Conservation (phyloP, 2,113 vertebrate genomes). For the Megaleporinus macrocephalus region DNA sequence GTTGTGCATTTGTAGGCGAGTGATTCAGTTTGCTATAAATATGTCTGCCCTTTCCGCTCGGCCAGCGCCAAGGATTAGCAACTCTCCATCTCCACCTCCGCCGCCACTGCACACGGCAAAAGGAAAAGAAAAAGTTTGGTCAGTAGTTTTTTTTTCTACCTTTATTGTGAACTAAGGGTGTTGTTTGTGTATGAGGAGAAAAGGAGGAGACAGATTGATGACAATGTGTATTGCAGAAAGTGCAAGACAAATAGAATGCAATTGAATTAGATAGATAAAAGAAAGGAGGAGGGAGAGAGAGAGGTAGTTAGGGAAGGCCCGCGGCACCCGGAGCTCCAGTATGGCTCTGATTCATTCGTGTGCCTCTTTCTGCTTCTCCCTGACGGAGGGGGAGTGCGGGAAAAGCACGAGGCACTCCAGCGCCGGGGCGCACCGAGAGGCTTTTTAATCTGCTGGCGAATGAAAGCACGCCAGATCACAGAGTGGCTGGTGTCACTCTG, state of each 20-base stretch:
- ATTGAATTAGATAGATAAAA: conserved; percentile 18
- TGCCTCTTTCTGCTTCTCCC: conserved; percentile 14
- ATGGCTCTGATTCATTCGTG: conserved; percentile 48
- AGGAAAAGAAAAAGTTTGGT: conserved; percentile 68
- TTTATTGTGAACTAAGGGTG: conserved; percentile 61
- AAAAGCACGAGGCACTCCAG: not conserved
- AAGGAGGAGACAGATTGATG: not conserved
- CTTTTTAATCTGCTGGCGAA: conserved; percentile 59
- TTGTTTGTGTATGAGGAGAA: conserved; percentile 16
- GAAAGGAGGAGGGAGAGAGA: conserved; percentile 6
- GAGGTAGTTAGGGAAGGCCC: conserved; percentile 37
- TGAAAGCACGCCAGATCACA: conserved; percentile 54
- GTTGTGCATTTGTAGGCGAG: conserved; percentile 78
- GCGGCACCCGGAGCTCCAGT: conserved; percentile 41
- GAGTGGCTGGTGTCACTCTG: conserved; percentile 29
- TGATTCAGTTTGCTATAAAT: conserved; percentile 90
- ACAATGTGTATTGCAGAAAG: not conserved
- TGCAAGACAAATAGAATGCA: not conserved
- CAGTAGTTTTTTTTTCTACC: conserved; percentile 82
- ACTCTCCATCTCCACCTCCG: conserved; percentile 69
- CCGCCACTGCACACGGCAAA: not conserved
- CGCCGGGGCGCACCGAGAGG: conserved; percentile 43
- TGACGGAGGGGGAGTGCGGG: conserved; percentile 21
- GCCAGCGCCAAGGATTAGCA: conserved; percentile 84
- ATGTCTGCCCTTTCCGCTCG: conserved; percentile 89